Conservation (phyloP, 2,888 invertebrate genomes). For the Sphaerophoria taeniata region DNA sequence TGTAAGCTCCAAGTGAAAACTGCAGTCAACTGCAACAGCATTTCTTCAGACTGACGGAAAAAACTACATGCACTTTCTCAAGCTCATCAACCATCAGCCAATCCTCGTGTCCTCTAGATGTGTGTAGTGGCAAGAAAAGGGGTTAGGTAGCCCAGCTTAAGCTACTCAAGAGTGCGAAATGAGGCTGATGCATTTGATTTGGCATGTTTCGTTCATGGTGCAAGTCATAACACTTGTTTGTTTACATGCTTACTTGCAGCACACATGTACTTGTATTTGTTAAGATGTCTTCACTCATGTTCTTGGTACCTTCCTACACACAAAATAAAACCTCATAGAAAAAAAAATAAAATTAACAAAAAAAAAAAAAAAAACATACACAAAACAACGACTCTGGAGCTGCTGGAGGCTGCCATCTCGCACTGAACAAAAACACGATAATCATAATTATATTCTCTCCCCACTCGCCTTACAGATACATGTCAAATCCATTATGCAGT, state of each 20-base stretch:
- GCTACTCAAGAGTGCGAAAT: conserved; percentile 67
- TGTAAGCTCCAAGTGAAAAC: conserved; percentile 49
- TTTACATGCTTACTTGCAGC: conserved; percentile 73
- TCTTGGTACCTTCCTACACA: conserved; percentile 7
- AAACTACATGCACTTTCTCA: conserved; percentile 58
- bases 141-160: conserved; percentile 49
- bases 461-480: conserved; percentile 53
- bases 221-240: conserved; percentile 68
- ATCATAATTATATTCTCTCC: conserved; percentile 62
- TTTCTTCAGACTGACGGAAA: conserved; percentile 34
- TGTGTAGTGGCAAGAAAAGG: conserved; percentile 45
- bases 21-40: conserved; percentile 58
- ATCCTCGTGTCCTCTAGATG: conserved; percentile 47
- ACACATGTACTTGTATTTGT: conserved; percentile 70
- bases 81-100: conserved; percentile 47
- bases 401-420: conserved; percentile 24
- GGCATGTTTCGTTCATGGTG: conserved; percentile 68
- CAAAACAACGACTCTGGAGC: conserved; percentile 62
- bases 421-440: conserved; percentile 55
- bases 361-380: conserved; percentile 40
- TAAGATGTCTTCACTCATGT: conserved; percentile 71
- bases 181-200: conserved; percentile 72
- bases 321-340: conserved; percentile 37
- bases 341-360: conserved; percentile 31
- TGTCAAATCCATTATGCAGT: conserved; percentile 74